Base-by-base conservation (phyloP, 1,140 invertebrate species). In the Leptoteleia sp. region DNA sequence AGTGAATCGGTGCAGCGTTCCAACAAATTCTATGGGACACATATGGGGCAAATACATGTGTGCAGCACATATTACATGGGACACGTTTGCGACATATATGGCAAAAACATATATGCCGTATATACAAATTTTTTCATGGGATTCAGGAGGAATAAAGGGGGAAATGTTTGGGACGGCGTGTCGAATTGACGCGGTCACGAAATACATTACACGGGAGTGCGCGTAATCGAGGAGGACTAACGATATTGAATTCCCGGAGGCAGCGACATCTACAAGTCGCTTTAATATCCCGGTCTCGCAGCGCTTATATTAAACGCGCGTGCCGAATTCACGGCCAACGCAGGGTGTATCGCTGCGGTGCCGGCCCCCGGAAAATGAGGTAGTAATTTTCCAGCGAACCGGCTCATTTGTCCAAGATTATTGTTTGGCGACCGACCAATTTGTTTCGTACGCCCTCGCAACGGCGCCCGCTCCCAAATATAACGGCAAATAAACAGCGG, bases 331-430 rank as follows among this genome's bases (percentile, higher is more conserved):
- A 76, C 48, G 67, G 42, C 59, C 47, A 52, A 27, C 33, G 57
- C 22, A n/a, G n/a, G 37, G 17, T 48, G 42, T 79, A 61, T 73
- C 55, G 62, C 68, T 64, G 64, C 57, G 40, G 64, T 57, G 43
- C n/a, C 47, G 59, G 62, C 22, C 47, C 25, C 19, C 68, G 15
- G 70, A 37, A 72, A 81, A 81, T 71, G 73, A 81, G 73, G 59
- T 45, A 75, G 64, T 81, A 81, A 81, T 81, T 81, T 81, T 42
- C 42, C 57, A 77, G 73, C 67, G 52, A 81, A 73, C 79, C 79
- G 65, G 57, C 73, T 81, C 79, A 61, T 77, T 81, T 73, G 68
- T 81, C 55, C 72, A 76, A 77, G 68, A 81, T 81, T 75, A 81
- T 81, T 81, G 68, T 77, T 77, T 73, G 75, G 64, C 68, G 52